phyloP scores from a whole-genome alignment of 2,888 invertebrate genomes.

The Drosophila stalkeri region DNA sequence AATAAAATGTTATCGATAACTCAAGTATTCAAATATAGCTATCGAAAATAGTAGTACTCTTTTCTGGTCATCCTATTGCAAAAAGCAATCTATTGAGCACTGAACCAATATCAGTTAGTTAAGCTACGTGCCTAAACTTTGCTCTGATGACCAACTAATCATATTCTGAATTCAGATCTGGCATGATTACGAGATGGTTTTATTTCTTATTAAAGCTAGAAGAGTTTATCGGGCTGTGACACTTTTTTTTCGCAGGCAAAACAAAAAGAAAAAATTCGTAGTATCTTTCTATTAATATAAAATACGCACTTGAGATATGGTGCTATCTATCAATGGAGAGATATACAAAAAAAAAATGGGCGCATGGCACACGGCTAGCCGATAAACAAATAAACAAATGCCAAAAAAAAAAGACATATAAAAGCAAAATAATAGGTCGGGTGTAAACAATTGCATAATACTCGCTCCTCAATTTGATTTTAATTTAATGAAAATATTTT shows the following conservation, averaged over 20 bases:
- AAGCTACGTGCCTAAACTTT: slow-evolving; percentile 26
- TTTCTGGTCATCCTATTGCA: neutral
- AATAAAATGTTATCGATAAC: neutral
- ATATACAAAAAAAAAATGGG: slow-evolving; percentile 4
- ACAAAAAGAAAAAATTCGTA: slow-evolving; percentile 10
- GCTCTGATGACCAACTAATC: slow-evolving; percentile 12
- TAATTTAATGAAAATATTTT: neutral
- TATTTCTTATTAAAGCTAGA: neutral
- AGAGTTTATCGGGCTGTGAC: slow-evolving; percentile 37
- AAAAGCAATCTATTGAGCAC: neutral
- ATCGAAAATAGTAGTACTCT: neutral
- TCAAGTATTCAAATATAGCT: neutral
- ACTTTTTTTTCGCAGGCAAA: slow-evolving; percentile 23
- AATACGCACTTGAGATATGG: slow-evolving; percentile 49
- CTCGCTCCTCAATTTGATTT: neutral
- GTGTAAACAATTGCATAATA: neutral
- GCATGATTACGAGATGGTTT: slow-evolving; percentile 1
- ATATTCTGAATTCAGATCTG: neutral
- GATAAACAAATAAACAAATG: slow-evolving; percentile 28
- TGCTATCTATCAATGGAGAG: slow-evolving; percentile 28
- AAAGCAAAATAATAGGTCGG: neutral
- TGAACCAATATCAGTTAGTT: neutral
- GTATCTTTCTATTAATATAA: slow-evolving; percentile 47
- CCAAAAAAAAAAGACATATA: neutral
- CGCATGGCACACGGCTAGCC: neutral